These are phyloP conservation scores for Lobophora halterata DNA, from an alignment of 2,888 invertebrate genomes.

Conservation along the genomic window DNA sequence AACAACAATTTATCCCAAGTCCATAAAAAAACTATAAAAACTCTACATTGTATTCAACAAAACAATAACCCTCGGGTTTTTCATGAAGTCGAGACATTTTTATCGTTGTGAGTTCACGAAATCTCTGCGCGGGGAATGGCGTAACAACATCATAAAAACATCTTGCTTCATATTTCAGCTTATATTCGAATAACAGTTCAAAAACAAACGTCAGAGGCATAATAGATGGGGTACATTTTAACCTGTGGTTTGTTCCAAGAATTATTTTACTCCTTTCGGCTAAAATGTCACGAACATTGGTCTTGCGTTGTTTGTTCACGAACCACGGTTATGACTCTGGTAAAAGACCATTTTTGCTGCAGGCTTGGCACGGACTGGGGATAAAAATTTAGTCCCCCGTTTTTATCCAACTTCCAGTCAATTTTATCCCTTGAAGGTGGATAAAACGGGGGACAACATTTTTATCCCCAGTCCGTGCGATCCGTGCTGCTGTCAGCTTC, in stretches of 20 bases:
- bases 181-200: too few relatives aligned
- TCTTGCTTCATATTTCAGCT: too few relatives aligned
- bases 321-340: neutral
- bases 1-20: conserved; percentile 1
- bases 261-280: neutral
- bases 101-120: conserved; percentile 7
- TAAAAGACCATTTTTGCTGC: neutral
- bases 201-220: too few relatives aligned
- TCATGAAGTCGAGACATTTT: conserved; percentile 11
- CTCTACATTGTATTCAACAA: neutral
- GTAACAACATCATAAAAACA: too few relatives aligned
- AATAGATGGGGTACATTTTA: too few relatives aligned
- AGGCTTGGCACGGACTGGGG: too few relatives aligned
- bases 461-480: too few relatives aligned
- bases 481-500: too few relatives aligned
- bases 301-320: conserved; percentile 1
- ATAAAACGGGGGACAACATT: too few relatives aligned
- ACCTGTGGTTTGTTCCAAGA: neutral
- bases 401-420: too few relatives aligned
- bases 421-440: too few relatives aligned
- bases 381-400: too few relatives aligned
- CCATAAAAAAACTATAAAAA: conserved; percentile 10
- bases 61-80: conserved; percentile 2
- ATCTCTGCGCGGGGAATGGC: neutral
- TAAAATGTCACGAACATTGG: conserved; percentile 2